Conservation (phyloP, 2,888 invertebrate species). For the Epirrita christyi region DNA sequence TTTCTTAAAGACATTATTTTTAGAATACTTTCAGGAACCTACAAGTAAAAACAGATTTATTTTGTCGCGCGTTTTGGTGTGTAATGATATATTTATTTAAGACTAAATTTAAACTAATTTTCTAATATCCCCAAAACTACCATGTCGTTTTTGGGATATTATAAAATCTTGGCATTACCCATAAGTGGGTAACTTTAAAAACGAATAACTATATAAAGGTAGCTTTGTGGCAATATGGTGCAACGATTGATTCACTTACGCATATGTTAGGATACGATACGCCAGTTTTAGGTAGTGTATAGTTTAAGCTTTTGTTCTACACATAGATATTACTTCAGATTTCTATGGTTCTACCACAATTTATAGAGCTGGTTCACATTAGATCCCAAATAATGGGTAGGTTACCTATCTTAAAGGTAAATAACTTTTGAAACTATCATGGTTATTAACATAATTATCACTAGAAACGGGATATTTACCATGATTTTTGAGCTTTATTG, state of each 20-base stretch:
- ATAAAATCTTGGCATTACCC: too few species aligned
- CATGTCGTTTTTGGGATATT: too few species aligned
- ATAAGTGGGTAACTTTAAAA: too few species aligned
- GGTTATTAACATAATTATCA: too few species aligned
- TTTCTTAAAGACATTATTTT: slow-evolving; percentile 13
- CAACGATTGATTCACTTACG: slow-evolving; percentile 7
- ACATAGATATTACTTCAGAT: too few species aligned
- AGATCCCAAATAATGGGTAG: neutral
- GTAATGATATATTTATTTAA: slow-evolving; percentile 26
- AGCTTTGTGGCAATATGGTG: slow-evolving; percentile 25
- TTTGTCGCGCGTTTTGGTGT: slow-evolving; percentile 15
- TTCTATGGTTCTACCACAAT: slow-evolving; percentile 5
- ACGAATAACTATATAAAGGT: too few species aligned
- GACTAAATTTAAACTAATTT: slow-evolving; percentile 2
- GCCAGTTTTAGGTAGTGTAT: slow-evolving; percentile 8
- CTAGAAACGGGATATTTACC: too few species aligned
- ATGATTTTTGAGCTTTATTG: too few species aligned
- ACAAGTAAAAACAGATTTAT: slow-evolving; percentile 12
- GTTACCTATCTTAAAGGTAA: too few species aligned
- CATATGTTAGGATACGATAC: slow-evolving; percentile 15
- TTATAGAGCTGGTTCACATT: slow-evolving; percentile 4
- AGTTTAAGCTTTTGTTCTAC: slow-evolving; percentile 11
- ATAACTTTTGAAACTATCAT: too few species aligned
- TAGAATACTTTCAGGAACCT: slow-evolving; percentile 8
- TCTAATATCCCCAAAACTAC: too few species aligned